These are phyloP conservation scores for Leptocoma aspasia DNA, from an alignment of 2,113 vertebrate species.

Conservation along the genomic window DNA sequence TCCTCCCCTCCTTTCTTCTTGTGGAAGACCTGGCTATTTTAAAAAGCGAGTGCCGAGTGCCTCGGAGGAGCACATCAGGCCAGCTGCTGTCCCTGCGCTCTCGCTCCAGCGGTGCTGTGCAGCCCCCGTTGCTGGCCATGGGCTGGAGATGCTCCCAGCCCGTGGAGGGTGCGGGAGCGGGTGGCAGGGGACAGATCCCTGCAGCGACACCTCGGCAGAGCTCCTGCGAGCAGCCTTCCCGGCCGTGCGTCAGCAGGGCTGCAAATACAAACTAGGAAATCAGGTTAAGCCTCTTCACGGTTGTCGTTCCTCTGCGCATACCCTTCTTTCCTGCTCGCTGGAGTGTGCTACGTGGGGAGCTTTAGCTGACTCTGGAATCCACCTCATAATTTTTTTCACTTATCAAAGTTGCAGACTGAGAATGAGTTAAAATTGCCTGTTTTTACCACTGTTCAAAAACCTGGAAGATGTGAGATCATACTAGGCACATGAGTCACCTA, in stretches of 20 bases:
- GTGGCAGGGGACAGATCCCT: background rate
- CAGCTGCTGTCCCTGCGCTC: background rate
- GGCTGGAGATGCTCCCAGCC: background rate
- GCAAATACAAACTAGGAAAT: conserved; percentile 56
- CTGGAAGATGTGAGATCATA: background rate
- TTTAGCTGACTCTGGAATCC: conserved; percentile 14
- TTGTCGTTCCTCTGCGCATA: background rate
- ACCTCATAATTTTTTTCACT: background rate
- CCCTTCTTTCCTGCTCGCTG: conserved; percentile 8
- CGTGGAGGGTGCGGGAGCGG: rapidly evolving
- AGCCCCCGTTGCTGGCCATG: rapidly evolving
- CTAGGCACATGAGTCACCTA: background rate
- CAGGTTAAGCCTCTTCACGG: conserved; percentile 54
- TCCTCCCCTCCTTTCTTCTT: background rate
- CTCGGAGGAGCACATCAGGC: background rate
- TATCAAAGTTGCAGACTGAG: background rate
- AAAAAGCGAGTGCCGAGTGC: background rate
- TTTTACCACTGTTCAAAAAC: background rate
- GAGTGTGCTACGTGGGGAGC: background rate
- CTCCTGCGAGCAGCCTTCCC: background rate
- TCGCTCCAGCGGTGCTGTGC: rapidly evolving
- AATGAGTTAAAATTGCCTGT: conserved; percentile 32
- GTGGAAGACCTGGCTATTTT: background rate
- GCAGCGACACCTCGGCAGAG: background rate
- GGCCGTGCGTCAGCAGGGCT: conserved; percentile 28